Conservation (phyloP, 2,113 vertebrate species). For the Eretmochelys imbricata region DNA sequence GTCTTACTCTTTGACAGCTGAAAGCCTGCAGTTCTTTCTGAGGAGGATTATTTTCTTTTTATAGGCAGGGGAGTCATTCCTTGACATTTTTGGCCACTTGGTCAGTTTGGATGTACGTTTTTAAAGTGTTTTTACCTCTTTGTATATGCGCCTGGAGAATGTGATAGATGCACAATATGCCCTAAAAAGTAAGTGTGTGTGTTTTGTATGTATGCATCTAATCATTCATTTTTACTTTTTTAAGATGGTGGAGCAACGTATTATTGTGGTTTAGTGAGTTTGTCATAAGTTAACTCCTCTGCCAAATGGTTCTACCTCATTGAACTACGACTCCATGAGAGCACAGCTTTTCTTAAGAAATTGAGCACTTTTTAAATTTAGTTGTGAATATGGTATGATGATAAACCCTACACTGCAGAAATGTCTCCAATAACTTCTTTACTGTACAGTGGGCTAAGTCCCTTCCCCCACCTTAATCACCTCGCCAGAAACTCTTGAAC, state of each 20-base stretch:
- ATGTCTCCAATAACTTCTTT: background rate
- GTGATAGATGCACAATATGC: background rate
- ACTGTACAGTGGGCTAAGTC: background rate
- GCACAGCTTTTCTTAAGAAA: background rate
- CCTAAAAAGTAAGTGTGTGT: background rate
- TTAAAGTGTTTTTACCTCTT: background rate
- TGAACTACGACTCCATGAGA: no score
- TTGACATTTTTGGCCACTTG: background rate
- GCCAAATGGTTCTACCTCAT: background rate
- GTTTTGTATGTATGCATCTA: background rate
- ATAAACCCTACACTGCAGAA: background rate
- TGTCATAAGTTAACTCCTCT: background rate
- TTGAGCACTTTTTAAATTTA: background rate
- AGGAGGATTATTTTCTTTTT: background rate
- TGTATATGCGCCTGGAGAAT: background rate
- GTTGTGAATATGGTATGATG: background rate
- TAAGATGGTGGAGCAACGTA: background rate
- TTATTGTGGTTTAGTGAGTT: background rate
- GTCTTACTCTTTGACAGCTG: background rate
- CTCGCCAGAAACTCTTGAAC: background rate
- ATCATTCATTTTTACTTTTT: background rate
- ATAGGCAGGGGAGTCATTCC: background rate
- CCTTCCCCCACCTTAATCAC: background rate
- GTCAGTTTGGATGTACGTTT: background rate
- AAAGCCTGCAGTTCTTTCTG: background rate